Percentiles rank a stretch among this genome's conserved stretches.
Conservation (phyloP, 2,888 invertebrate species). For the Megastigmus dorsalis region DNA sequence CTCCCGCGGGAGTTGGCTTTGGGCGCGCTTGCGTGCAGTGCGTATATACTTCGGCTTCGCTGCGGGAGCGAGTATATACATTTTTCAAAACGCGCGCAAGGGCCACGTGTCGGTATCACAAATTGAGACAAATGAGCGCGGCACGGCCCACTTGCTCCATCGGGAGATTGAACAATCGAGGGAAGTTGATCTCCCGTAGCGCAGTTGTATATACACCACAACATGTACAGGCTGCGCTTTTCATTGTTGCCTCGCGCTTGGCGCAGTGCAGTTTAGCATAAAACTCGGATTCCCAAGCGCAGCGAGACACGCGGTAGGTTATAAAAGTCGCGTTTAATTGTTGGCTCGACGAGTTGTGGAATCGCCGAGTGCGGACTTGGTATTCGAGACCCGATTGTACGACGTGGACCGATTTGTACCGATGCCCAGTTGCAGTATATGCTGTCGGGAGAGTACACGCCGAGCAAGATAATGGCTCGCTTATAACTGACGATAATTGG, state of each 20-base stretch:
- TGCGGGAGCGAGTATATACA: background rate
- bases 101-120: constrained; percentile 52
- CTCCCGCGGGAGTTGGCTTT: constrained; percentile 26
- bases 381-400: constrained; percentile 21
- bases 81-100: constrained; percentile 49
- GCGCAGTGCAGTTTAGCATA: background rate
- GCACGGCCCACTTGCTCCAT: background rate
- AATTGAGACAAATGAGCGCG: constrained; percentile 66
- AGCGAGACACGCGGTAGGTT: no score
- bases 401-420: constrained; percentile 15
- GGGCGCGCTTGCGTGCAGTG: no score
- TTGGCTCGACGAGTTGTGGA: no score
- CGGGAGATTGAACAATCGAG: constrained; percentile 40
- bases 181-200: background rate
- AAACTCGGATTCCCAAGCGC: constrained; percentile 8
- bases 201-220: no score
- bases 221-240: no score
- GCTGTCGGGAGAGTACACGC: constrained; percentile 4
- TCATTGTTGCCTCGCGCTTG: no score
- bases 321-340: background rate
- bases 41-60: background rate
- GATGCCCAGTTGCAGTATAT: no score
- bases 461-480: constrained; percentile 31
- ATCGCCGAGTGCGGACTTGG: background rate
- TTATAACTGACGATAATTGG: constrained; percentile 16